Evolutionary conservation across 2,113 vertebrate genomes (phyloP).

Genomic region (Platichthys flesus): DNA sequence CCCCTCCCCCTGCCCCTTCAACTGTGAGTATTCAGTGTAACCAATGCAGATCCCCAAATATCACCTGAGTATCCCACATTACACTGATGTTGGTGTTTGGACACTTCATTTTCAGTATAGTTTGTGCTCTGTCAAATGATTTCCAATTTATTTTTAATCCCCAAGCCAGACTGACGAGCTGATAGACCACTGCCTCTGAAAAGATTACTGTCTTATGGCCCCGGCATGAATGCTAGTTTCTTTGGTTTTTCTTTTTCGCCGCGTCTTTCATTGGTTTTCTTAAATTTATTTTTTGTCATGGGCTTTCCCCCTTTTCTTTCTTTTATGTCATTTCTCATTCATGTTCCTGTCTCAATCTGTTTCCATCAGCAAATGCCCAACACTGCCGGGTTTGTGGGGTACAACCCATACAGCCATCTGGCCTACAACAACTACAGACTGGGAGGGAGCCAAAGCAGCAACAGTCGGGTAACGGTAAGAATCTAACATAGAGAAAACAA

Average conservation of each 20-base stretch:
- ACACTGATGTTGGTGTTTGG: background rate
- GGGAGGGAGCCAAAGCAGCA: constrained; percentile 99
- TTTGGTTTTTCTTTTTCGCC: constrained; percentile 44
- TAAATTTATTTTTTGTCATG: constrained; percentile 67
- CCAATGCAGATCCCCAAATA: background rate
- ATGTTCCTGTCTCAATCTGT: constrained; percentile 97
- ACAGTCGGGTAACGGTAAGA: constrained; percentile 99
- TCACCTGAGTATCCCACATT: background rate
- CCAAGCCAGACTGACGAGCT: constrained; percentile 1
- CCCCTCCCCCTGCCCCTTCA: constrained; percentile 95
- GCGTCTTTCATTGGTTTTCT: constrained; percentile 52
- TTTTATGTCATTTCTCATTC: constrained; percentile 93
- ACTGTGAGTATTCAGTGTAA: constrained; percentile 65
- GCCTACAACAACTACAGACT: constrained; percentile 99
- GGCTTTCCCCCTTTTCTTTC: constrained; percentile 15
- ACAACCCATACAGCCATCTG: constrained; percentile 99
- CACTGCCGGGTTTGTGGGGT: constrained; percentile 99
- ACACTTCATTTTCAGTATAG: background rate
- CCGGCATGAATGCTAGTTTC: constrained; percentile 18
- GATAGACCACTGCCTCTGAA: constrained; percentile 85
- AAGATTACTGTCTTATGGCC: background rate
- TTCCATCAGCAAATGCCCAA: constrained; percentile 99
- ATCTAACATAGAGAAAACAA: constrained; percentile 60
- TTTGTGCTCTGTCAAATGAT: background rate
- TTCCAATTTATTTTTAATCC: constrained; percentile 2